Conservation (phyloP, 2,797 vertebrate species). For the Dryobates pubescens region DNA sequence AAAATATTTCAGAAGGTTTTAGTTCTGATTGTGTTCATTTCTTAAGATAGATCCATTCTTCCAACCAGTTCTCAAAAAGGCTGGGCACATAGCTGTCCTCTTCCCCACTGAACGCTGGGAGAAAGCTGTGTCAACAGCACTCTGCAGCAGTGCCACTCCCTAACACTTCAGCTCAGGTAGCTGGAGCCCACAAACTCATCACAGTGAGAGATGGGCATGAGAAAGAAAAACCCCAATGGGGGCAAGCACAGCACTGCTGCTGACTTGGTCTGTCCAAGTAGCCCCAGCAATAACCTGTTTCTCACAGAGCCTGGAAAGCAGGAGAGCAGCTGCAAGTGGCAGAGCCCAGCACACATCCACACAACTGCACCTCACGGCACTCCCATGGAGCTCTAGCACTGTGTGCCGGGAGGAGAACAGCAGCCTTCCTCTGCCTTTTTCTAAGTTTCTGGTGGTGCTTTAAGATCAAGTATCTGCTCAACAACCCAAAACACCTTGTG, state of each 20-base stretch:
- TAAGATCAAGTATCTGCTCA: not conserved
- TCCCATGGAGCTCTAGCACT: fast-evolving
- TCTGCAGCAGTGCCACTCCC: not conserved
- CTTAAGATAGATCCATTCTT: not conserved
- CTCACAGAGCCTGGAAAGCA: not conserved
- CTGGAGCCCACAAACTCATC: not conserved
- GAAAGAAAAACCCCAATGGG: not conserved
- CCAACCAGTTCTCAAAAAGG: not conserved
- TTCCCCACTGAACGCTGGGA: not conserved
- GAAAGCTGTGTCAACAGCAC: not conserved
- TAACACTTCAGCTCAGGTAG: not conserved
- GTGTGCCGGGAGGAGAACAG: not conserved
- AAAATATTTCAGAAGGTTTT: not conserved
- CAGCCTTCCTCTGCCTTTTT: not conserved
- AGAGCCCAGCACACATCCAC: not conserved
- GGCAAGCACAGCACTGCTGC: not conserved
- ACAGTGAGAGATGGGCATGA: fast-evolving
- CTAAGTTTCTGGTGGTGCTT: not conserved
- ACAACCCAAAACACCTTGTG: not conserved
- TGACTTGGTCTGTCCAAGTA: not conserved
- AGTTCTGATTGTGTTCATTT: not conserved
- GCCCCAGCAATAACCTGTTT: not conserved
- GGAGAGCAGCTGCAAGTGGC: not conserved
- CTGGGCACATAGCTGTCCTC: not conserved
- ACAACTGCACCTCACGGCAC: not conserved